Base-by-base conservation (phyloP, 1,140 invertebrate genomes). In the Heliconius hermathena region DNA sequence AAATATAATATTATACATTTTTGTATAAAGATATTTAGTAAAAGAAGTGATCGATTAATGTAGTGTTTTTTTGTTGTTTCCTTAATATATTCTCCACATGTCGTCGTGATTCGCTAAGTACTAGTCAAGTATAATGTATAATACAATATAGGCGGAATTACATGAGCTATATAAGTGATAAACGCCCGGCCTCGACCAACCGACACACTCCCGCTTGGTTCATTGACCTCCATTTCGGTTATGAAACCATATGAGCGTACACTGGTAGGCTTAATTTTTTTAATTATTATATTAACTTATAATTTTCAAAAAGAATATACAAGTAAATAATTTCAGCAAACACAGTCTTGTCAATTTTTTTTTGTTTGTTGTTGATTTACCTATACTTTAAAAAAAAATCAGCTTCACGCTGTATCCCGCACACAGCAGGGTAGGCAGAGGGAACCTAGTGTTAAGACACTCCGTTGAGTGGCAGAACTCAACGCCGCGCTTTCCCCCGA, bases 151-250 rank as follows among this genome's bases (percentile, higher is more conserved):
- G 29, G 9, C 76, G 9, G 60, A 66, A 77, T 54, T 74, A 81
- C 82, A 79, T 87, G 82, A 82, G 83, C 84, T 83, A 86, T 86
- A 89, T 90, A 82, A 81, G 74, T 92, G 91, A 93, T 89, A 89
- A 88, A 91, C 84, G 87, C 76, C 79, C 77, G 93, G 87, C 91
- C 93, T 94, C 93, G 93, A 94, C 93, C 91, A 90, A 93, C 87
- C 88, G 91, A 94, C 93, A 93, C 88, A 93, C 89, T 94, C 87
- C 87, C 88, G 73, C 57, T 74, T 71, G 83, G 90, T 87, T 91
- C 89, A 85, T 88, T 85, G 91, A 85, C 89, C 91, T 81, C 80
- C 83, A 90, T 90, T 81, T 81, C 80, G 88, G 87, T 90, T 89
- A 90, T 88, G 84, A 88, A 85, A 87, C 79, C 71, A 73, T 41